Base-by-base conservation (phyloP, 2,888 invertebrate genomes). In the Seira musarum region DNA sequence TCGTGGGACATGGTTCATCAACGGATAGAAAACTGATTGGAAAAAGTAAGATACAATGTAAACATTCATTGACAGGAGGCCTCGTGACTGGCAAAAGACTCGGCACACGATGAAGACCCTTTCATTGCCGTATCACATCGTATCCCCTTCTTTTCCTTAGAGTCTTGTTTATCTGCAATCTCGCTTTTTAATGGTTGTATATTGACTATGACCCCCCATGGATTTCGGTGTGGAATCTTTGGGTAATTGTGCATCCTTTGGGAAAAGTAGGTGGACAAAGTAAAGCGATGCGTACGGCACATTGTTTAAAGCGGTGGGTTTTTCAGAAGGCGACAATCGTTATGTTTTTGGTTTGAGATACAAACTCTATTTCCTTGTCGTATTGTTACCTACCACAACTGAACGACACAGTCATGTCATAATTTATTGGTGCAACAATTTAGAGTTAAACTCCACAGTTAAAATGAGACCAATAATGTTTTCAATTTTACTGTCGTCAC, bases 51-150 rank as follows among this genome's bases (percentile, higher is more conserved):
- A 77, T 76, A 78, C 78, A 84, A 78, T 83, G 83, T 84, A 83
- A 84, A 84, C 84, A 84, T 84, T 83, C 80, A 83, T 84, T 74
- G 82, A 84, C 81, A 73, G 67, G 71, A 49, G 17, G 74, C 67
- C 84, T 68, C 82, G 82, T 78, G 84, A 65, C 80, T 69, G 67
- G 68, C 77, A 53, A 63, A 63, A 40, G 80, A 64, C 49, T 60
- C 25, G 75, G 25, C 84, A 81, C 81, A 79, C 76, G 84, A 57
- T 73, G 10, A 40, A n/a, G n/a, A n/a, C 35, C 73, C 76, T 67
- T 22, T 64, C 25, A n/a, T n/a, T n/a, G n/a, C n/a, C n/a, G n/a
- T n/a, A n/a, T n/a, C n/a, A n/a, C n/a, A n/a, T n/a, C n/a, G n/a
- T n/a, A n/a, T 60, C 13, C 19, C 15, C 19, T 24, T 25, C 25